These are phyloP conservation scores for Macropis europaea DNA, from an alignment of 2,888 invertebrate species.

Conservation along the genomic window DNA sequence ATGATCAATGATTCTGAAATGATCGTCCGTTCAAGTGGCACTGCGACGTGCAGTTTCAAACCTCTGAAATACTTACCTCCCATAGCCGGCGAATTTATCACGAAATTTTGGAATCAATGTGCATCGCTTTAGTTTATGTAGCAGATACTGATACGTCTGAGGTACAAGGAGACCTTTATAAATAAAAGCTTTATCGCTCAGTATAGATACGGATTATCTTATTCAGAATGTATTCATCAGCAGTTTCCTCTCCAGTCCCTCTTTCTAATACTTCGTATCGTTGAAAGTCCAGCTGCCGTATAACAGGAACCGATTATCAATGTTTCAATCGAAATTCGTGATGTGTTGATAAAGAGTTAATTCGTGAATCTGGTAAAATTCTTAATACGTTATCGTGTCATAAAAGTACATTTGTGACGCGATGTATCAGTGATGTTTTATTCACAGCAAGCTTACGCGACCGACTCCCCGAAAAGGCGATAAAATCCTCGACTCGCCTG, in stretches of 20 bases:
- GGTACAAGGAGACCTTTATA: conserved; percentile 41
- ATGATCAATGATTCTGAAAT: no score
- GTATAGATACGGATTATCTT: conserved; percentile 6
- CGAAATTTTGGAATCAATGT: neutral
- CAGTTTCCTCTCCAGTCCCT: no score
- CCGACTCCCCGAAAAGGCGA: no score
- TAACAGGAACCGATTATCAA: neutral
- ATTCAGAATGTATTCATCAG: no score
- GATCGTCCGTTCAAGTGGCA: no score
- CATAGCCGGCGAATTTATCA: neutral
- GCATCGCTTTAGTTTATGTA: neutral
- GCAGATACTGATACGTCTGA: conserved; percentile 24
- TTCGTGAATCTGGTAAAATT: neutral
- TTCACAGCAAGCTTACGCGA: no score
- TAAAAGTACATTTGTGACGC: neutral
- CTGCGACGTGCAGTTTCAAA: no score
- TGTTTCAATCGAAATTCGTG: neutral
- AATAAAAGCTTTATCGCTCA: conserved; percentile 27
- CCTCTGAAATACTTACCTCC: conserved; percentile 28
- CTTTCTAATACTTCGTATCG: neutral
- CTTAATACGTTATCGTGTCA: neutral
- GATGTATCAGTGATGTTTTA: neutral
- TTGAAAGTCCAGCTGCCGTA: neutral
- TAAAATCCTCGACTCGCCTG: no score
- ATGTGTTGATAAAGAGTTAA: neutral